These are phyloP conservation scores for Campylomormyrus tamandua DNA, from an alignment of 2,113 vertebrate species.

Conservation along the genomic window DNA sequence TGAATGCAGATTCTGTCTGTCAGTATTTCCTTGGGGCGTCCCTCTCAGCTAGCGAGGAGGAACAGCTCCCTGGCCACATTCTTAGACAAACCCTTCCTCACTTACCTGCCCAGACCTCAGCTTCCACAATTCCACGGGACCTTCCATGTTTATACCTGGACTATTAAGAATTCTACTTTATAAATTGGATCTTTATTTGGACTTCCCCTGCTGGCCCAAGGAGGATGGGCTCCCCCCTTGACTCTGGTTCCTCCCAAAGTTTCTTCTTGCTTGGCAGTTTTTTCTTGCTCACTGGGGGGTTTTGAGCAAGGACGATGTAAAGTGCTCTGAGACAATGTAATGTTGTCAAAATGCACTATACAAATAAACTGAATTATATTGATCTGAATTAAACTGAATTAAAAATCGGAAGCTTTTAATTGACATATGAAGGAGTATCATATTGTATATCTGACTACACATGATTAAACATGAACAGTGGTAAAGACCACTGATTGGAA, in stretches of 20 bases:
- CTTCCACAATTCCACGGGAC: too few relatives aligned
- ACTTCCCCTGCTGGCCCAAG: background rate
- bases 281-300: background rate
- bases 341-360: background rate
- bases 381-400: background rate
- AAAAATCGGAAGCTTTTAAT: background rate
- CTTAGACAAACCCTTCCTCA: too few relatives aligned
- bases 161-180: background rate
- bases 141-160: too few relatives aligned
- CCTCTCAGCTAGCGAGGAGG: too few relatives aligned
- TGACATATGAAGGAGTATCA: background rate
- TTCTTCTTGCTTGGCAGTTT: background rate
- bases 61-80: too few relatives aligned
- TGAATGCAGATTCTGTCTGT: too few relatives aligned
- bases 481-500: background rate
- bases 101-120: too few relatives aligned
- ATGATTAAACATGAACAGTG: background rate
- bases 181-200: background rate
- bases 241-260: background rate
- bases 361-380: background rate
- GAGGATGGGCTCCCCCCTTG: background rate
- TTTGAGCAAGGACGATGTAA: background rate
- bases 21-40: too few relatives aligned
- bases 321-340: background rate
- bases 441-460: background rate